phyloP scores from a whole-genome alignment of 2,888 invertebrate species.

The Phengaris alcon region DNA sequence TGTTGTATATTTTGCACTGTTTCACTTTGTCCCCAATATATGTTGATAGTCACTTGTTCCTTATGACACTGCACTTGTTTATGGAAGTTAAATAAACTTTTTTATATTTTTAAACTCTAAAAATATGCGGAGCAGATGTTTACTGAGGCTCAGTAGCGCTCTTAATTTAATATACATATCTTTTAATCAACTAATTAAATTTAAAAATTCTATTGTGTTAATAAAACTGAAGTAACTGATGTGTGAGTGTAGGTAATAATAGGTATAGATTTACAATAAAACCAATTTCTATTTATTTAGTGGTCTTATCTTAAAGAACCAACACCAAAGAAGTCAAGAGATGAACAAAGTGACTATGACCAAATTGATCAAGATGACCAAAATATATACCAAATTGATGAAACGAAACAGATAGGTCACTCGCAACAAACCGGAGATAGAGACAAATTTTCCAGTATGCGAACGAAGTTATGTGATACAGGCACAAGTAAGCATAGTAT shows the following conservation, averaged over 20 bases:
- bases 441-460: neutral
- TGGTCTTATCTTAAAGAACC: constrained; percentile 14
- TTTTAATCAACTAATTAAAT: neutral
- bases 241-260: too few relatives aligned
- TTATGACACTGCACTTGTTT: constrained; percentile 4
- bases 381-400: neutral
- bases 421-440: too few relatives aligned
- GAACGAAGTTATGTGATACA: neutral
- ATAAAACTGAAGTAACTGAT: too few relatives aligned
- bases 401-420: neutral
- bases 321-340: neutral
- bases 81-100: too few relatives aligned
- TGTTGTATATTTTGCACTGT: too few relatives aligned
- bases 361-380: neutral
- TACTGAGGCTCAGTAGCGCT: too few relatives aligned
- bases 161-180: neutral
- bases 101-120: too few relatives aligned
- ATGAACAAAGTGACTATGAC: neutral
- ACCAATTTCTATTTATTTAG: neutral
- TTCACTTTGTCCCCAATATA: constrained; percentile 19
- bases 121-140: too few relatives aligned
- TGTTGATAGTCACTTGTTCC: constrained; percentile 6
- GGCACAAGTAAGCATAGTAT: constrained; percentile 48
- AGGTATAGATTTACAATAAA: neutral
- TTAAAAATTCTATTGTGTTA: too few relatives aligned